phyloP scores from a whole-genome alignment of 1,140 invertebrate species.

The Lamellibrachia luymesi region DNA sequence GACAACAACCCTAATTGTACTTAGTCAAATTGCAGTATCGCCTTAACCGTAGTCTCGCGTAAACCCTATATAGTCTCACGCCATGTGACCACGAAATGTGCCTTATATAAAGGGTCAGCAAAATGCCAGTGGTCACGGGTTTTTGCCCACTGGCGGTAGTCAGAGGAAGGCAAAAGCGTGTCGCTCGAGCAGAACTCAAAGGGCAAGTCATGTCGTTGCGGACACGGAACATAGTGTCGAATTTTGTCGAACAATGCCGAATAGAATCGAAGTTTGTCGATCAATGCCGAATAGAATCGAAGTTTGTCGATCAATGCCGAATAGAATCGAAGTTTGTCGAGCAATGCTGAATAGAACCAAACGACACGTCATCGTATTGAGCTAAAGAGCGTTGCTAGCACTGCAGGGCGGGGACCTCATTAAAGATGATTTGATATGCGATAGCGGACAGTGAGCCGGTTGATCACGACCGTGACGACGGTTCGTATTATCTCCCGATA shows the following conservation, averaged over 20 bases:
- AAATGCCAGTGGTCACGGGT: background rate
- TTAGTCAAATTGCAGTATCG: background rate
- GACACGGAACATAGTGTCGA: background rate
- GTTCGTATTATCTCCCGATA: constrained; percentile 1
- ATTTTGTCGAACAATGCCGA: background rate
- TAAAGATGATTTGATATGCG: background rate
- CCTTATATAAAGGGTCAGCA: background rate
- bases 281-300: background rate
- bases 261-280: background rate
- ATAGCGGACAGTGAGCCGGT: background rate
- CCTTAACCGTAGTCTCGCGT: background rate
- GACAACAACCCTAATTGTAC: background rate
- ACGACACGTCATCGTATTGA: background rate
- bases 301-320: background rate
- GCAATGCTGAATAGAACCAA: background rate
- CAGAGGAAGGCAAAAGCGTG: background rate
- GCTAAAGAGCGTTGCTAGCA: background rate
- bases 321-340: background rate
- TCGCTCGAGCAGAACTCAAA: no score
- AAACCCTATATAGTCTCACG: background rate
- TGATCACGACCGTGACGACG: background rate
- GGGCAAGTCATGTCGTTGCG: background rate
- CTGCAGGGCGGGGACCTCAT: background rate
- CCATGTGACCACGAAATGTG: background rate
- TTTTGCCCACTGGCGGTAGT: background rate